Evolutionary conservation across 2,797 vertebrate species (phyloP).

Genomic region (Mus minutoides): DNA sequence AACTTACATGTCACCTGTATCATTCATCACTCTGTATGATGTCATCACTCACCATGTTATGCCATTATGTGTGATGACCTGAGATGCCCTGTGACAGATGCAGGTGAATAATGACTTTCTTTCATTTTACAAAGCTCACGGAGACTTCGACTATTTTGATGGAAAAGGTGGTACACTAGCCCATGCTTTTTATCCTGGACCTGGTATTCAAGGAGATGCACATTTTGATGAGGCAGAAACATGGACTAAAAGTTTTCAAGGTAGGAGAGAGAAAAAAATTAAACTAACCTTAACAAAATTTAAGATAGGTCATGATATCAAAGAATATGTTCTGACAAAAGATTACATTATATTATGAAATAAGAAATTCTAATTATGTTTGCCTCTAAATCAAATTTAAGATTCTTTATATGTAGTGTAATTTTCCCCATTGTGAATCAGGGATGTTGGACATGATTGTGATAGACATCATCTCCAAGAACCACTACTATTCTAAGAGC

Average conservation of each 20-base stretch:
- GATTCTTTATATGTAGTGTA: not conserved
- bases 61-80: not conserved
- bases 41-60: too few species aligned
- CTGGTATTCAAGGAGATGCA: slow-evolving; percentile 89
- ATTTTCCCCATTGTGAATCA: not conserved
- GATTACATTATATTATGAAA: not conserved
- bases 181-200: slow-evolving; percentile 90
- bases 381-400: slow-evolving; percentile 33
- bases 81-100: not conserved
- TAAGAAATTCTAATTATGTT: not conserved
- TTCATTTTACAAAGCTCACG: slow-evolving; percentile 87
- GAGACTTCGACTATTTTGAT: slow-evolving; percentile 91
- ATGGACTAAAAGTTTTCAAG: slow-evolving; percentile 87
- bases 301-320: not conserved
- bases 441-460: not conserved
- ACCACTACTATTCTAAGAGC: not conserved
- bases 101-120: not conserved
- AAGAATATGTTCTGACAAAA: not conserved
- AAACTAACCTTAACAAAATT: not conserved
- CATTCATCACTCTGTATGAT: not conserved
- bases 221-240: slow-evolving; percentile 95
- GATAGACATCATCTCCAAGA: not conserved
- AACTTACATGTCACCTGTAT: not conserved
- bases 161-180: slow-evolving; percentile 90
- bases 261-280: slow-evolving; percentile 62